Evolutionary conservation across 2,797 vertebrate species (phyloP), one percentile per base, ranked within the genome.

Genomic region (Netta rufina): DNA sequence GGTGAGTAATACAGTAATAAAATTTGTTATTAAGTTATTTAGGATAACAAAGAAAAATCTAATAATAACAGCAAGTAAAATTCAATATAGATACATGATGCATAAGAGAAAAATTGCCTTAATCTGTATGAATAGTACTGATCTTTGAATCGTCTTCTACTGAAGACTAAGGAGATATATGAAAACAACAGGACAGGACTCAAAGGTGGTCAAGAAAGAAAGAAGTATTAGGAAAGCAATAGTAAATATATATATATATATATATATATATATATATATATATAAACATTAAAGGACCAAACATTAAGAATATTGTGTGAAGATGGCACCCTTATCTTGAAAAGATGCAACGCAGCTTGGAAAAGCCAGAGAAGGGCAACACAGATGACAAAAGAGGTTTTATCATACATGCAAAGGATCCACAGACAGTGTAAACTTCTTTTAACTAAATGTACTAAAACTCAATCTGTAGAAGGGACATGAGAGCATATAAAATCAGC

Each of bases 391-490:
- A 45, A 90, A 62, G 4, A 32, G 3, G 1, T 32, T 70, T 27
- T 3, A 53, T 13, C 19, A 18, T 8, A 27, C 0, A 0, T 18
- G 9, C 61, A 61, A 79, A 51, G 14, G 72, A 70, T 16, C 8
- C 18, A 30, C 4, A 33, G 7, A 21, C 2, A 66, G 3, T 9
- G 21, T 18, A 60, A 94, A 56, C 3, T 54, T 64, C 32, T 60
- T 5, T 84, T 84, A 8, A 39, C 6, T 65, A 80, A 73, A 80
- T 36, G 16, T 36, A 72, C 25, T n/a, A 73, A 75, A 83, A 15
- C 8, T 57, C n/a, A 74, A 43, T 11, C 5, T 74, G 41, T 47
- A 87, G n/a, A 84, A 61, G 1, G 89, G 17, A 53, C 0, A 1
- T 47, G 27, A 87, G 6, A 84, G 5, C 30, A 58, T 57, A 71